Conservation (phyloP, 2,113 vertebrate species). For the Phyllopteryx taeniolatus region DNA sequence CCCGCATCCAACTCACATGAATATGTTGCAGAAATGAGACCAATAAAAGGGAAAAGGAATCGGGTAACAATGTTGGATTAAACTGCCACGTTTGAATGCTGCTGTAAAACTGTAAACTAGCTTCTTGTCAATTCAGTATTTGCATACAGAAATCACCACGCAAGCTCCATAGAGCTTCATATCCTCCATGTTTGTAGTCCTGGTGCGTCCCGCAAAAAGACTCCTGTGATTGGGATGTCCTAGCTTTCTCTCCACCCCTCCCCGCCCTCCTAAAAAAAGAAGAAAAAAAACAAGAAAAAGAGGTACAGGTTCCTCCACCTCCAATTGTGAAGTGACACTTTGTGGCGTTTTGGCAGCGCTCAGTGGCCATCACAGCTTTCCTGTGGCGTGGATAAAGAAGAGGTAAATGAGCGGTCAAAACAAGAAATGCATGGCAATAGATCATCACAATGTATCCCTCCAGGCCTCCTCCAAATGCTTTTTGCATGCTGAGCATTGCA, state of each 20-base stretch:
- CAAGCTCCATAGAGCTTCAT: constrained; percentile 18
- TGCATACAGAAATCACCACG: constrained; percentile 13
- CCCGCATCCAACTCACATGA: constrained; percentile 4
- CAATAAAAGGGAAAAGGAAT: constrained; percentile 10
- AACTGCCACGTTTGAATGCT: neutral
- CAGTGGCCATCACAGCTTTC: constrained; percentile 72
- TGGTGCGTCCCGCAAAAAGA: constrained; percentile 20
- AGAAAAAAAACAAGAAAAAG: neutral
- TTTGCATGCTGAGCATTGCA: neutral
- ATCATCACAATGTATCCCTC: neutral
- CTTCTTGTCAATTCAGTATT: neutral
- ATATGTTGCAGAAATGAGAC: constrained; percentile 15
- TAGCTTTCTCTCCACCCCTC: too few relatives aligned
- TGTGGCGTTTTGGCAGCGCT: constrained; percentile 42
- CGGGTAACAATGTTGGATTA: neutral
- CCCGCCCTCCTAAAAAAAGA: neutral
- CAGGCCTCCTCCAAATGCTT: neutral
- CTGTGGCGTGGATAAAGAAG: constrained; percentile 47
- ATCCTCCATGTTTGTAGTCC: constrained; percentile 10
- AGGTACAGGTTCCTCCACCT: neutral
- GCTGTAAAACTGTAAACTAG: neutral
- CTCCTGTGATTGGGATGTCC: neutral
- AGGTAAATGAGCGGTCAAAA: neutral
- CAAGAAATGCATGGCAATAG: neutral
- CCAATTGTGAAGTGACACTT: constrained; percentile 5